A percentile compares a stretch with the other conserved stretches of the same genome.
phyloP scores from a whole-genome alignment of 2,113 vertebrate genomes.

The Nibea coibor region DNA sequence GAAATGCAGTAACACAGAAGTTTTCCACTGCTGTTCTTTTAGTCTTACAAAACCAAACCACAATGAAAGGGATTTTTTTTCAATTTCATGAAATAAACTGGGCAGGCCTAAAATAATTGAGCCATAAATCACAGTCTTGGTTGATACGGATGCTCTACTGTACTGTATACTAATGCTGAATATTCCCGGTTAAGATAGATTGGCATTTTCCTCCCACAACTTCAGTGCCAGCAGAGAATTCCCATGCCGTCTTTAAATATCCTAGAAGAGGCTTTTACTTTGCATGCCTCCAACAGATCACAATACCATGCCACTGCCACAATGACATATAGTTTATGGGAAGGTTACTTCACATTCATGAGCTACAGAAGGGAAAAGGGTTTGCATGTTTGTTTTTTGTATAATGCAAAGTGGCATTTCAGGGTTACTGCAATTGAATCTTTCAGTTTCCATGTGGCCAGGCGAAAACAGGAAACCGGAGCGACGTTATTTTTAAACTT shows the following conservation, averaged over 20 bases:
- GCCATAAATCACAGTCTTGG: slow-evolving; percentile 57
- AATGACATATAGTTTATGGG: slow-evolving; percentile 69
- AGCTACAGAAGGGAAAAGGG: slow-evolving; percentile 47
- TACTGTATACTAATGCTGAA: slow-evolving; percentile 28
- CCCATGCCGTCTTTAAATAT: slow-evolving; percentile 81
- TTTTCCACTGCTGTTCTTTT: slow-evolving; percentile 40
- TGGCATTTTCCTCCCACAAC: slow-evolving; percentile 44
- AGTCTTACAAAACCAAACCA: slow-evolving; percentile 31
- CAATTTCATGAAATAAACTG: slow-evolving; percentile 41
- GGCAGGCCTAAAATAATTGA: slow-evolving; percentile 43
- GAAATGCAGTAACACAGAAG: background rate
- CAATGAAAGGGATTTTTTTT: slow-evolving; percentile 28
- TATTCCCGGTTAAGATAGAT: slow-evolving; percentile 39
- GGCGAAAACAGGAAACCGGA: slow-evolving; percentile 75
- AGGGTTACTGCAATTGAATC: slow-evolving; percentile 38
- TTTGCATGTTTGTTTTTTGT: slow-evolving; percentile 71
- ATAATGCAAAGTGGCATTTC: slow-evolving; percentile 71
- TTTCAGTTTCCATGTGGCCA: slow-evolving; percentile 63
- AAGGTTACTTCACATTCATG: slow-evolving; percentile 42
- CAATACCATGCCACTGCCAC: slow-evolving; percentile 49
- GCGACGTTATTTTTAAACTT: slow-evolving; percentile 74
- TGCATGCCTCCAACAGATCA: slow-evolving; percentile 47
- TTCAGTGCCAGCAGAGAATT: slow-evolving; percentile 65
- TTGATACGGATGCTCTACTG: slow-evolving; percentile 39
- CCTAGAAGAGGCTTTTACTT: slow-evolving; percentile 53